Conservation (phyloP, 2,888 invertebrate species). For the Lasioglossum malachurum region DNA sequence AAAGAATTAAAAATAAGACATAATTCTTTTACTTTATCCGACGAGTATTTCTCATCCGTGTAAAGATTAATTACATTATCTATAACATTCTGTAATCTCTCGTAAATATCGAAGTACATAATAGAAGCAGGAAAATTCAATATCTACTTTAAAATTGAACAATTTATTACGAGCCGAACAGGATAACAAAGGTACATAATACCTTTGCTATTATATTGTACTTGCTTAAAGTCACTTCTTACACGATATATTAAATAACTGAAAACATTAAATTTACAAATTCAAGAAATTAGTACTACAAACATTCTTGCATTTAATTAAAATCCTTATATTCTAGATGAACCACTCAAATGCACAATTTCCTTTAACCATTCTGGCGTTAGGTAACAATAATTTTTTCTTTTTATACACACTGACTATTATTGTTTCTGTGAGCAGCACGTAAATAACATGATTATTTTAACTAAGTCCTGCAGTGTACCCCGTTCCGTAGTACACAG, state of each 20-base stretch:
- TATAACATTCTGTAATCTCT: neutral
- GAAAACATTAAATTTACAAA: constrained; percentile 64
- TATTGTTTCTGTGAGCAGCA: constrained; percentile 58
- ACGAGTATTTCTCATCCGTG: neutral
- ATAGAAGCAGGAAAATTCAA: constrained; percentile 27
- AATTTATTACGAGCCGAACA: constrained; percentile 77
- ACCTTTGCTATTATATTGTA: constrained; percentile 59
- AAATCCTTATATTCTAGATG: constrained; percentile 68
- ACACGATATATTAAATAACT: constrained; percentile 70
- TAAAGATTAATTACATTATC: neutral
- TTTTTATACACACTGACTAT: constrained; percentile 72
- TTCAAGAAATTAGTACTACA: constrained; percentile 67
- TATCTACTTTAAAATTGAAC: constrained; percentile 72
- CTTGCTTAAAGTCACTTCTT: constrained; percentile 55
- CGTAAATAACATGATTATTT: constrained; percentile 65
- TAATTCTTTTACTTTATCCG: neutral
- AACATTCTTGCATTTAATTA: constrained; percentile 57
- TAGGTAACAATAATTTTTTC: constrained; percentile 65
- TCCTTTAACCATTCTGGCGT: constrained; percentile 60
- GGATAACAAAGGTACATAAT: constrained; percentile 71
- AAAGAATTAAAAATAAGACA: neutral
- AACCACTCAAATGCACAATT: constrained; percentile 67
- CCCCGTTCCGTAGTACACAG: constrained; percentile 46
- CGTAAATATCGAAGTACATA: neutral
- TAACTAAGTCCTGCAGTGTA: constrained; percentile 57